Base-by-base conservation (phyloP, 2,888 invertebrate species). In the Epinotia bilunana region DNA sequence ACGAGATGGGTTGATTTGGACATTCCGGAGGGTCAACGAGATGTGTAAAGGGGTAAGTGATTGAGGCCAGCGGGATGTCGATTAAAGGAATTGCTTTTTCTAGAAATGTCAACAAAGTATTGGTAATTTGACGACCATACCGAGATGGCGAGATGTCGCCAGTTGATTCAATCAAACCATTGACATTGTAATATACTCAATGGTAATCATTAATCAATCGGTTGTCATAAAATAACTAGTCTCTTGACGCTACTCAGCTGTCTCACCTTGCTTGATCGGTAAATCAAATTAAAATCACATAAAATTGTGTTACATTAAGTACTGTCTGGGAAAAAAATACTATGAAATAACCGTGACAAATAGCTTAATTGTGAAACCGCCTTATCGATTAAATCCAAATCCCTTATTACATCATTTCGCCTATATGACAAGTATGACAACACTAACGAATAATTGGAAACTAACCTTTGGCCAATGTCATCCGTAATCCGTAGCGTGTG, bases 1-100 rank as follows among this genome's bases (percentile, higher is more conserved):
- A 84, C 83, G 83, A 84, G 82, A 79, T 68, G 79, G 80, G 33
- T 28, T 33, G 64, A 60, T 61, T 43, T 71, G 74, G 69, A 62
- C 73, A 68, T 61, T 69, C 60, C 69, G 28, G n/a, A 2, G 62
- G 61, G 70, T 61, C 61, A 70, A 61, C 67, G 67, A 61, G 60
- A 46, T 23, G 67, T 18, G 46, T 18, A 9, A 28, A 64, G 57
- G 63, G 69, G 74, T 57, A 55, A 69, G 46, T 49, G 69, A 70
- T 74, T 63, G 58, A 58, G 20, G 63, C 33, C 58, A 23, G 18
- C 53, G 62, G 65, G 65, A 33, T 12, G 4, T 39, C 49, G 9
- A 28, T 33, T 58, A 65, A 57, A 23, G 23, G 60, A 60, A 67
- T 49, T 58, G 49, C 20, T 58, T 73, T 49, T 58, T 43, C 33